Conservation (phyloP, 2,113 vertebrate genomes). For the Paradisaea rubra region DNA sequence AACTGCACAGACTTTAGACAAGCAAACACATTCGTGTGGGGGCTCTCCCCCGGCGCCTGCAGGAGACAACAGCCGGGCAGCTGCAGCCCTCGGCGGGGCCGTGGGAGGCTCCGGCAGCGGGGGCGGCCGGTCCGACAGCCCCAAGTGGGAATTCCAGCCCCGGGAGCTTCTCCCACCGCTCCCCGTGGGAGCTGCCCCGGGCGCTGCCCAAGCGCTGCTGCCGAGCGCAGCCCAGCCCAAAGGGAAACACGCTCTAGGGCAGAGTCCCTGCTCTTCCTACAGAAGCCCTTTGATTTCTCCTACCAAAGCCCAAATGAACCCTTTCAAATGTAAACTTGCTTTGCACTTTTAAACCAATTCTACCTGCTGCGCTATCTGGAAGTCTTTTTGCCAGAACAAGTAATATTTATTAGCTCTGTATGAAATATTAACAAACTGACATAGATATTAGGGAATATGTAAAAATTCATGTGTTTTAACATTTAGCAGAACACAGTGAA, state of each 20-base stretch:
- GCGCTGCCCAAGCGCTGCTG: neutral
- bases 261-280: neutral
- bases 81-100: neutral
- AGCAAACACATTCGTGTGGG: neutral
- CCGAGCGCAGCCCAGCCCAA: neutral
- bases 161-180: neutral
- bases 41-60: conserved; percentile 6
- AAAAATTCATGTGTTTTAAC: neutral
- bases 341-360: neutral
- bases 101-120: neutral
- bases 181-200: neutral
- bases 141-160: neutral
- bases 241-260: rapidly evolving
- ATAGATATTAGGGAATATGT: neutral
- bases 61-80: conserved; percentile 1
- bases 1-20: conserved; percentile 26
- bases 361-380: neutral
- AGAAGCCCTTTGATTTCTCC: neutral
- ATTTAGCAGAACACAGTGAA: neutral
- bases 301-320: neutral
- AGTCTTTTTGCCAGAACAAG: neutral
- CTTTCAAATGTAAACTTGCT: neutral
- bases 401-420: neutral
- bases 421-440: neutral
- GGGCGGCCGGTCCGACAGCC: rapidly evolving